Base-by-base conservation (phyloP, 2,113 vertebrate species). In the human region DNA sequence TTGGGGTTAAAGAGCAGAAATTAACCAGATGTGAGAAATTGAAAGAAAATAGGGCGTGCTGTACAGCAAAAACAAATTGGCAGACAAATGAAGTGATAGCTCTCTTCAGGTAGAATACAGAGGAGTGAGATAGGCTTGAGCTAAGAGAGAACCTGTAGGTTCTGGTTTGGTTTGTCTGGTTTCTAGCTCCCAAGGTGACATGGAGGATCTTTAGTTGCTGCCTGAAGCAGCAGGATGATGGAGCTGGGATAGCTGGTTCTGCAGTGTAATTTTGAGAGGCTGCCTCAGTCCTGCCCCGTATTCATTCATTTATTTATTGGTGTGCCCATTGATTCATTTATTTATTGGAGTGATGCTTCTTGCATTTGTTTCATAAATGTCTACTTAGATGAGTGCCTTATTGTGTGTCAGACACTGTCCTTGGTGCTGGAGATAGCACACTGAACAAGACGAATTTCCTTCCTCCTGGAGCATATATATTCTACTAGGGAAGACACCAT, bases 1-100 rank as follows among this genome's bases (percentile, higher is more conserved):
- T 84, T 97, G 57, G 96, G 94, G 27, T 96, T 79, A 96, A 91
- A 94, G 68, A 95, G 68, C 43, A 95, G 90, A 86, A 89, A 79
- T 66, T 93, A 4, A 1, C 23, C 25, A 96, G 73, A 25, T 75
- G 43, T 72, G 43, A 84, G 90, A 76, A 90, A 30, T 4, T 66
- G 81, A 43, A 84, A 84, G 68, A 66, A 96, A 96, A 90, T 5
- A 76, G 66, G 30, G 18, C 25, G 20, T 25, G n/a, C 38, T 52
- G 5, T 59, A 86, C 6, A 48, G n/a, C 45, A 92, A 83, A 86
- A 66, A 38, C 12, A 55, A 84, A 89, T 30, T 40, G 72, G 73
- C 38, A 50, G 87, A 35, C 50, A 90, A 84, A 80, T 8, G 45
- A 96, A 92, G 22, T 40, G 57, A 30, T 70, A 45, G 13, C 11